These are phyloP conservation scores for Pollenia amentaria DNA, from an alignment of 2,888 invertebrate genomes.

Conservation along the genomic window DNA sequence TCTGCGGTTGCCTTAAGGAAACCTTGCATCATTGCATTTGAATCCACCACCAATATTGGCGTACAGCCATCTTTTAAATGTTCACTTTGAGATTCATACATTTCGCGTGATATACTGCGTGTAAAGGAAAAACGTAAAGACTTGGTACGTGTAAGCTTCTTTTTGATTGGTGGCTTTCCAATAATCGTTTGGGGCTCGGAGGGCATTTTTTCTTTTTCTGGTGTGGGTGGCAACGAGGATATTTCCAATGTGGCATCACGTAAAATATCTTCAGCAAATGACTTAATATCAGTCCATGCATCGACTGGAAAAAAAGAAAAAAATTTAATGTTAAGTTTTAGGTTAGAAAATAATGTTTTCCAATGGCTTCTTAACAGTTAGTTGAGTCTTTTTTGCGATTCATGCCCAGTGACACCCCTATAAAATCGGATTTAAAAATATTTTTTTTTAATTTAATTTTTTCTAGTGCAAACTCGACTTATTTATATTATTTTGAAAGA, in stretches of 20 bases:
- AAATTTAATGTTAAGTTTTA: not conserved
- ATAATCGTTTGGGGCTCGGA: conserved; percentile 78
- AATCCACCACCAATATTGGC: conserved; percentile 83
- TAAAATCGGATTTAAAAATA: too few species aligned
- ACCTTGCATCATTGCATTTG: conserved; percentile 81
- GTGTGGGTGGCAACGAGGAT: conserved; percentile 78
- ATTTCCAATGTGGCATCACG: conserved; percentile 81
- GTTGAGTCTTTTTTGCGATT: too few species aligned
- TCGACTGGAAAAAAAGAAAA: conserved; percentile 83
- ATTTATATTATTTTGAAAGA: too few species aligned
- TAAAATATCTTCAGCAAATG: conserved; percentile 87
- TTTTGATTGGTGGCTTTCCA: conserved; percentile 82
- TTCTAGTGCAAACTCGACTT: too few species aligned
- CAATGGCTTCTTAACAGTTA: not conserved
- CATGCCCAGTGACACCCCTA: too few species aligned
- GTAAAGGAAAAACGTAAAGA: conserved; percentile 84
- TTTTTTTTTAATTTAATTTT: too few species aligned
- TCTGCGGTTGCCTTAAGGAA: conserved; percentile 81
- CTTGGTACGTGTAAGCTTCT: conserved; percentile 83
- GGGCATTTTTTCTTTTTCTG: conserved; percentile 80
- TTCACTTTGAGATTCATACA: conserved; percentile 84
- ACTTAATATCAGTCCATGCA: conserved; percentile 87
- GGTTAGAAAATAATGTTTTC: not conserved
- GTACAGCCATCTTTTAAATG: conserved; percentile 84
- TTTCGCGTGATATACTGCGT: conserved; percentile 84